These are phyloP conservation scores for Ceryle rudis DNA, from an alignment of 2,797 vertebrate species.

Conservation along the genomic window DNA sequence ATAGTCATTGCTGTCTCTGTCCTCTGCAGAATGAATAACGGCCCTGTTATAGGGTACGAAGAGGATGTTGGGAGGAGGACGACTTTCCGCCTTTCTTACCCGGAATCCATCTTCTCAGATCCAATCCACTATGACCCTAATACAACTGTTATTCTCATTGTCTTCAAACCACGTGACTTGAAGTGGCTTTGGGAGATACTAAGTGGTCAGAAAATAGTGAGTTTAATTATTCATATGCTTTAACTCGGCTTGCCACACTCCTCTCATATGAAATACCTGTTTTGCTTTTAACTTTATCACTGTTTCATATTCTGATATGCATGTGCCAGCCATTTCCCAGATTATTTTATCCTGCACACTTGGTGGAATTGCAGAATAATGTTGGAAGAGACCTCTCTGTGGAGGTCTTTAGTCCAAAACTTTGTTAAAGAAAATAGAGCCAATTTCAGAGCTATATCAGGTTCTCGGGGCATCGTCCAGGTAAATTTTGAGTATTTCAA, in stretches of 20 bases:
- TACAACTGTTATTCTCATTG: slow-evolving; percentile 75
- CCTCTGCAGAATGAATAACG: slow-evolving; percentile 81
- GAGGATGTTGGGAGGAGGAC: slow-evolving; percentile 83
- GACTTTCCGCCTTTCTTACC: slow-evolving; percentile 84
- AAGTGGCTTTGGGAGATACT: slow-evolving; percentile 81
- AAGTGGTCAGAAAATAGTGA: slow-evolving; percentile 76
- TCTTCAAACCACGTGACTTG: slow-evolving; percentile 81
- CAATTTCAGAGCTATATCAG: not conserved
- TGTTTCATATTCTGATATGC: not conserved
- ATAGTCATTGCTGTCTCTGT: not conserved
- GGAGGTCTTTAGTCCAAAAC: not conserved
- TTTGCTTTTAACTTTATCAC: not conserved
- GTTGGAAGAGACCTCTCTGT: not conserved
- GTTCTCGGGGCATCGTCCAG: not conserved
- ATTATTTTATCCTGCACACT: accelerated
- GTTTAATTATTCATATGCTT: not conserved
- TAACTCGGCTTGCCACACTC: not conserved
- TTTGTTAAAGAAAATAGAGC: not conserved
- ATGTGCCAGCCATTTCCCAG: not conserved
- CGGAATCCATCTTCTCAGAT: slow-evolving; percentile 83
- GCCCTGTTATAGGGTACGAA: slow-evolving; percentile 83
- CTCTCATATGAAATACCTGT: accelerated
- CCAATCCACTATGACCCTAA: slow-evolving; percentile 79
- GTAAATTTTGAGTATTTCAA: not conserved
- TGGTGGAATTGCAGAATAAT: not conserved